These are phyloP conservation scores for Electrophaes corylata DNA, from an alignment of 2,888 invertebrate genomes.

Conservation along the genomic window DNA sequence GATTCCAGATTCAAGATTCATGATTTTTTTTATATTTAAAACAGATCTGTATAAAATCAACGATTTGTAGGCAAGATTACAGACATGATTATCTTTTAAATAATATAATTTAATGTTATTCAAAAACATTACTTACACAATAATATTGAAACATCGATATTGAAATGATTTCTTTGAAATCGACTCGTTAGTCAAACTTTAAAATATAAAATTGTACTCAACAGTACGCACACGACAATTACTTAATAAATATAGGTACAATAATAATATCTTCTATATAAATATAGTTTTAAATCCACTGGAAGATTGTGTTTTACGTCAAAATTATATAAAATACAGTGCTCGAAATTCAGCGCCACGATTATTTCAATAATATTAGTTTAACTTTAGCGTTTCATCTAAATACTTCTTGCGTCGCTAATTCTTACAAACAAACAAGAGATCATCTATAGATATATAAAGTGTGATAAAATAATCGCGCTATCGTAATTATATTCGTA, in stretches of 20 bases:
- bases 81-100: slow-evolving; percentile 59
- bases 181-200: slow-evolving; percentile 59
- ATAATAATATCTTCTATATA: slow-evolving; percentile 50
- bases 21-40: too few species aligned
- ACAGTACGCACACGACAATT: slow-evolving; percentile 48
- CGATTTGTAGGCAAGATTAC: slow-evolving; percentile 70
- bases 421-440: slow-evolving; percentile 47
- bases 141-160: slow-evolving; percentile 50
- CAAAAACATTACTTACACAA: slow-evolving; percentile 43
- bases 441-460: slow-evolving; percentile 43
- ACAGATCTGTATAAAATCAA: slow-evolving; percentile 47
- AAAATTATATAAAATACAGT: slow-evolving; percentile 42
- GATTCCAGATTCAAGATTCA: slow-evolving; percentile 30
- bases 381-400: slow-evolving; percentile 10
- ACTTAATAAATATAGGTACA: slow-evolving; percentile 40
- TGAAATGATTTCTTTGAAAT: slow-evolving; percentile 70
- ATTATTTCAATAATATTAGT: slow-evolving; percentile 38
- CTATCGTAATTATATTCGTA: slow-evolving; percentile 34
- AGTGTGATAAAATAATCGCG: slow-evolving; percentile 40
- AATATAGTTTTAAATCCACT: slow-evolving; percentile 45
- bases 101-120: slow-evolving; percentile 48
- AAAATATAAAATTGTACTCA: slow-evolving; percentile 59
- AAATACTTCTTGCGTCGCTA: slow-evolving; percentile 21
- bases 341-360: slow-evolving; percentile 35
- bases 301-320: slow-evolving; percentile 52